Evolutionary conservation across 2,113 vertebrate genomes (phyloP), one percentile per base, ranked within the genome.

Genomic region (Cavia aperea): DNA sequence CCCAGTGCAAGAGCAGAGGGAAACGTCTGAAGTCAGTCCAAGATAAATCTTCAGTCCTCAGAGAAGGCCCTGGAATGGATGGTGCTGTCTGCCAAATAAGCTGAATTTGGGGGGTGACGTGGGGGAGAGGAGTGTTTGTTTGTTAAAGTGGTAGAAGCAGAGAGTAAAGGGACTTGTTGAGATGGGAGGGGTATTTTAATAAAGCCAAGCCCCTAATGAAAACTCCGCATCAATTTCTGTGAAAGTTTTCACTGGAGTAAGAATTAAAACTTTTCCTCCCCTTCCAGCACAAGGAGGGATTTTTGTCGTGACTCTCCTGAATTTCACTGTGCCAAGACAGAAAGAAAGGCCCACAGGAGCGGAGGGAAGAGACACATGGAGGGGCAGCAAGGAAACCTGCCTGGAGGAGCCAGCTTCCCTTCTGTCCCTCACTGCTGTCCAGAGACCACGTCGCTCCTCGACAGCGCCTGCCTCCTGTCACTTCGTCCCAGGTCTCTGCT

Each of bases 251-350:
- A 60, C 86, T 68, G 5, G 92, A 77, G 46, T 89, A 93, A 92
- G 85, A 63, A 92, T 33, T 92, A 89, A 96, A 96, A 78, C 43
- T 24, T 95, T 87, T n/a, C 77, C 24, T 62, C 49, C 63, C 93
- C 94, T 73, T 72, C 88, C 54, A 21, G 85, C 92, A 31, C 81
- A 91, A 75, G 91, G 94, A 82, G 68, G 81, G 79, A 93, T 94
- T 94, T 90, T 89, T 95, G 88, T 94, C 83, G 54, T 77, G 87
- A 94, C 88, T 96, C 90, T 95, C 73, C 81, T 93, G 70, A 81
- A 81, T 72, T 77, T 79, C 54, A 4, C 13, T 62, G 89, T 86
- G 60, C 92, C 88, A 93, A 70, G 75, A 95, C 65, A 92, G 31
- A 18, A 0, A 0, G 51, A n/a, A n/a, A n/a, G 33, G 65, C 51